A percentile compares a stretch with the other conserved stretches of the same genome.
Evolutionary conservation across 2,888 invertebrate genomes (phyloP).

Genomic region (Dolomedes plantarius): DNA sequence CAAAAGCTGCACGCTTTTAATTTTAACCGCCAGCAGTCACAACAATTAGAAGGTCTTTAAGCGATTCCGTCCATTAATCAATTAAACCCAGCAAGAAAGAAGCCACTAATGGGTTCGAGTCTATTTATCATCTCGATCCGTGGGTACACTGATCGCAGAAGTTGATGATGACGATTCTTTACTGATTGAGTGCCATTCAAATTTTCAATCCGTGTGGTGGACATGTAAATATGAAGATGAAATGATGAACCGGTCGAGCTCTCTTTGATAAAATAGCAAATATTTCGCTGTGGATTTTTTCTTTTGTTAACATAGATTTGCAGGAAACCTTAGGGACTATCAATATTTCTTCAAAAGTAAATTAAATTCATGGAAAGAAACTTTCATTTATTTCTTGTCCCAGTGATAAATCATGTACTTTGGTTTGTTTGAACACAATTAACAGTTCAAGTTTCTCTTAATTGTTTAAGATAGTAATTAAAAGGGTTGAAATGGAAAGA

Average conservation of each 20-base stretch:
- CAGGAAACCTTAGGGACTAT: too few species aligned
- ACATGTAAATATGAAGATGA: background rate
- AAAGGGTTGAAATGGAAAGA: too few species aligned
- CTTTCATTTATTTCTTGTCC: too few species aligned
- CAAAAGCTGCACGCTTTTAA: constrained; percentile 29
- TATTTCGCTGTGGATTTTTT: too few species aligned
- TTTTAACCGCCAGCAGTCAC: constrained; percentile 22
- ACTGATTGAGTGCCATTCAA: constrained; percentile 2
- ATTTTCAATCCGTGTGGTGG: background rate
- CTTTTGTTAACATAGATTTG: too few species aligned
- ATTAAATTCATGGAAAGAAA: too few species aligned
- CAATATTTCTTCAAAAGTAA: too few species aligned
- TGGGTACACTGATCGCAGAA: background rate
- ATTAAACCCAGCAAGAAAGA: constrained; percentile 16
- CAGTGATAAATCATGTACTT: too few species aligned
- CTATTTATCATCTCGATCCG: constrained; percentile 19
- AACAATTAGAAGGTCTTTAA: constrained; percentile 47
- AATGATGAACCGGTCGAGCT: background rate
- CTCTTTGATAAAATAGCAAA: too few species aligned
- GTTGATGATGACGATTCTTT: constrained; percentile 11
- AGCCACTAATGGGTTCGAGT: constrained; percentile 15
- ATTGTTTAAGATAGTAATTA: too few species aligned
- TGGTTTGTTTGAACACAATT: too few species aligned
- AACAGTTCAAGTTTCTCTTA: too few species aligned
- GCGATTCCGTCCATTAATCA: constrained; percentile 21